Evolutionary conservation across 2,113 vertebrate species (phyloP).

Genomic region (Cnemophilus loriae): DNA sequence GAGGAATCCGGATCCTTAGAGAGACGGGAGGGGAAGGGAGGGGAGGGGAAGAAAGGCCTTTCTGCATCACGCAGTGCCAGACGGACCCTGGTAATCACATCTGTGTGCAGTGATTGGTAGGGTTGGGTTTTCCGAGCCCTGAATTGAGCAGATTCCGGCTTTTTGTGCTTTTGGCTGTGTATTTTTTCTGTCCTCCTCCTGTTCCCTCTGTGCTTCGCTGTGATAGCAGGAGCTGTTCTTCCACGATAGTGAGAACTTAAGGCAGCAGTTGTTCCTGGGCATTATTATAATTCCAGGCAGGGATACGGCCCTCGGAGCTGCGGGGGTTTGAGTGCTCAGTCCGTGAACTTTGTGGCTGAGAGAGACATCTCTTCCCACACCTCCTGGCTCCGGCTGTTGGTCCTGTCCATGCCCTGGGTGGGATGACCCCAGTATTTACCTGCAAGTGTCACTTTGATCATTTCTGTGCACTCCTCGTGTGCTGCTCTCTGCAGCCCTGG

Average conservation of each 20-base stretch:
- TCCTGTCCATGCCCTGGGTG: fast-evolving
- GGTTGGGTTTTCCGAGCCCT: neutral
- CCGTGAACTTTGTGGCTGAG: neutral
- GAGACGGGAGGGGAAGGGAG: neutral
- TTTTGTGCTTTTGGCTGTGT: constrained; percentile 3
- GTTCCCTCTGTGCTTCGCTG: neutral
- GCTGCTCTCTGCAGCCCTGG: neutral
- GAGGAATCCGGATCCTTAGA: neutral
- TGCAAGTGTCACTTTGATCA: neutral
- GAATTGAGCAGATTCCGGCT: neutral
- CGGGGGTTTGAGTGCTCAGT: neutral
- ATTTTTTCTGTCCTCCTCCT: neutral
- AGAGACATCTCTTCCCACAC: neutral
- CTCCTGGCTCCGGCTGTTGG: neutral
- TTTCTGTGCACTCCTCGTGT: neutral
- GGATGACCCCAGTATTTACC: neutral
- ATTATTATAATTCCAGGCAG: neutral
- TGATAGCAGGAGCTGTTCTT: neutral
- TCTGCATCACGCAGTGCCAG: neutral
- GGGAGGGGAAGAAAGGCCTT: neutral
- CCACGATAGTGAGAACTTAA: neutral
- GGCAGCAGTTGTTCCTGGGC: neutral
- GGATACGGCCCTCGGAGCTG: neutral
- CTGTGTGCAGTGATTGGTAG: neutral
- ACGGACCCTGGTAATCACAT: neutral